Evolutionary conservation across 2,113 vertebrate species (phyloP), one percentile per base, ranked within the genome.

Genomic region (Tamias sibiricus): DNA sequence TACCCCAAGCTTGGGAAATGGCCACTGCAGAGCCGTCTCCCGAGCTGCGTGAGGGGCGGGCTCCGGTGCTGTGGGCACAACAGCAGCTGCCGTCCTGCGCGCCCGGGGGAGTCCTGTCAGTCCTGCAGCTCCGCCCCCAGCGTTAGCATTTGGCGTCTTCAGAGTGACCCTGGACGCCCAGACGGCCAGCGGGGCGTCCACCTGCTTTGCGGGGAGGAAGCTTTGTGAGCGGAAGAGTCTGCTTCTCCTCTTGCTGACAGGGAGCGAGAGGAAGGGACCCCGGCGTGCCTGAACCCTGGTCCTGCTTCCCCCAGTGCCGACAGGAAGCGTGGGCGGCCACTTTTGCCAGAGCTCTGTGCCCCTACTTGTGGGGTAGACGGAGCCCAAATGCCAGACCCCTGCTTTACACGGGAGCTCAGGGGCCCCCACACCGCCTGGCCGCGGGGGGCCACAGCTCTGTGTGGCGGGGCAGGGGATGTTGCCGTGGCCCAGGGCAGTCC

Each of bases 371-470:
- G 10, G 24, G 19, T 0, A 5, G 2, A 40, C 1, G 0, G 1
- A 3, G 26, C n/a, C 19, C 2, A 49, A 10, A 0, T 57, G 54
- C 20, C 54, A 57, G 0, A 30, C 12, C 0, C 77, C 37, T 19
- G 5, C 5, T 2, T 24, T 22, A 26, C 20, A 5, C 22, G 7
- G 26, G 1, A 6, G 0, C 42, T 24, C 30, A 6, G 32, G 57
- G 16, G 17, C 11, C 26, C 4, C 0, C 1, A 1, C 0, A 0
- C n/a, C 0, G 0, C 28, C 9, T 3, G 44, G 4, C 32, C 0
- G 1, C 0, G 1, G 3, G 9, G 0, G 1, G 4, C 40, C 47
- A 1, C 10, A 2, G 20, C 40, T 62, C 22, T 4, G 54, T 19
- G n/a, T n/a, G n/a, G n/a, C n/a, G n/a, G n/a, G n/a, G n/a, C n/a